phyloP scores from a whole-genome alignment of 2,113 vertebrate genomes.

The Triplophysa siluroides region DNA sequence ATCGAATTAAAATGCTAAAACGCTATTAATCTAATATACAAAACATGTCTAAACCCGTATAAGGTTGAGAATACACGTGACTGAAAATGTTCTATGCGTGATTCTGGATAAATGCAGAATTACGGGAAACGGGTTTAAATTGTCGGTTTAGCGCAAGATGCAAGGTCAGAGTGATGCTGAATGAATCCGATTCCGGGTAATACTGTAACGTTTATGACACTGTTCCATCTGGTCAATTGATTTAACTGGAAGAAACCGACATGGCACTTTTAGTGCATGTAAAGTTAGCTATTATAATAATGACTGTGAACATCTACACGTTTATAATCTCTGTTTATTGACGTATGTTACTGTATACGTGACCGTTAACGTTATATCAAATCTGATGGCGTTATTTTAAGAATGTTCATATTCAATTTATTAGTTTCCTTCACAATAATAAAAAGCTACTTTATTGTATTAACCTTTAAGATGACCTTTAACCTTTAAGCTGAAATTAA shows the following conservation, averaged over 20 bases:
- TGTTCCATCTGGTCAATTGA: not conserved
- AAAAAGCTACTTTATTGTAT: too few species aligned
- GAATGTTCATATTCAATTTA: not conserved
- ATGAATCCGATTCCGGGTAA: too few species aligned
- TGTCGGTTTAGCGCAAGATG: not conserved
- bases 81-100: not conserved
- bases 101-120: not conserved
- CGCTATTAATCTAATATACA: not conserved
- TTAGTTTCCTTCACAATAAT: too few species aligned
- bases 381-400: not conserved
- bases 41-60: not conserved
- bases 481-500: too few species aligned
- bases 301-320: too few species aligned
- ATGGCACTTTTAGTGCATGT: too few species aligned
- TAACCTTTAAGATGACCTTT: too few species aligned
- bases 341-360: not conserved
- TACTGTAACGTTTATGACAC: too few species aligned
- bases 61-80: not conserved
- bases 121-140: not conserved
- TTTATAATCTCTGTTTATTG: too few species aligned
- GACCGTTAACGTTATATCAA: not conserved
- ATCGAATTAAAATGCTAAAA: not conserved
- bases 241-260: not conserved
- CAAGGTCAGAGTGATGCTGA: conserved; percentile 15
- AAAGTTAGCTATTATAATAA: too few species aligned